Evolutionary conservation across 2,797 vertebrate species (phyloP), one percentile per base, ranked within the genome.

Genomic region (Chaetodon trifasciatus): DNA sequence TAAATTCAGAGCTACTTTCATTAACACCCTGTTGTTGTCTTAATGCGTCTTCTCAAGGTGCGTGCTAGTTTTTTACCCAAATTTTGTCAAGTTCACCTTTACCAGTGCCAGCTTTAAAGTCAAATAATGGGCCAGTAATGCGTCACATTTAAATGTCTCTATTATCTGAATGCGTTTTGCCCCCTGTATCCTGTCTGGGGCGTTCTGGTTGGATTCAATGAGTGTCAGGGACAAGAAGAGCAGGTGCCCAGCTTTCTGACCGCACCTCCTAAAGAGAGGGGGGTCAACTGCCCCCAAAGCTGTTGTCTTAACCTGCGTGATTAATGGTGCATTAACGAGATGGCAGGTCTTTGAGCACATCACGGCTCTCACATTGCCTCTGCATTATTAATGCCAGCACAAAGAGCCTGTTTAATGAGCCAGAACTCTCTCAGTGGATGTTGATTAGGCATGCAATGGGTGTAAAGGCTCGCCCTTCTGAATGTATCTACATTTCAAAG

Each of bases 311-410:
- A 92, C 93, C 90, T 89, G 78, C 39, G 75, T 89, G 89, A 95
- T 94, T 92, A 94, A 93, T 90, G 86, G 86, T 73, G 86, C 91
- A 88, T 95, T 93, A 94, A 91, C 74, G 15, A 90, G 86, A 89
- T 88, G 88, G 81, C 87, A 87, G 90, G 91, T 93, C 92, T 93
- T 93, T 92, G 89, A 93, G 82, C 88, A 89, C 88, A 86, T 92
- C 88, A 73, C 78, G 32, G 68, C 89, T 76, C 84, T 91, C 88
- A 67, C 87, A 81, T 84, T 69, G 78, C 81, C 68, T 70, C 89
- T 94, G 84, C 89, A 94, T 94, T 94, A 95, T 95, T 95, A 93
- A 95, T 93, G 89, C 66, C 57, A 12, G 87, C 88, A 90, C 91
- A 93, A 92, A 93, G 92, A 88, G 86, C 89, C 81, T 88, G 89